Evolutionary conservation across 2,113 vertebrate genomes (phyloP).

Genomic region (Dasyornis broadbenti): DNA sequence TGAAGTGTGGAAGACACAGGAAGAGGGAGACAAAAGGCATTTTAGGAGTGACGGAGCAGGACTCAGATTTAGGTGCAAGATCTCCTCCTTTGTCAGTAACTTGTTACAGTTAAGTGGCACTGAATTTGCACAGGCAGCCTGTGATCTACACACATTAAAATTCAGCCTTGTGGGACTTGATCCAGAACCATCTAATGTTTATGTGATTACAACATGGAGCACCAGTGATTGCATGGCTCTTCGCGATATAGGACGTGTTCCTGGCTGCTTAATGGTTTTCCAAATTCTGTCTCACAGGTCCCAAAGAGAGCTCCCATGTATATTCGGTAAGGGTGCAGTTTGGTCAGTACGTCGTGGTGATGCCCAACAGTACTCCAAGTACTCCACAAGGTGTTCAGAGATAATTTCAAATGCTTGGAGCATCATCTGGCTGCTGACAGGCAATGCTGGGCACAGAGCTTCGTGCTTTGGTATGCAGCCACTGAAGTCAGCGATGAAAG

Average conservation of each 20-base stretch:
- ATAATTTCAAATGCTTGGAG: background rate
- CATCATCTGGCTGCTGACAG: background rate
- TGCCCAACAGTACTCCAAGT: background rate
- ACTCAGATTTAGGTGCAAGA: background rate
- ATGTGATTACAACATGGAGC: background rate
- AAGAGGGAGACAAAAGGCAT: background rate
- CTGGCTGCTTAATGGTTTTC: background rate
- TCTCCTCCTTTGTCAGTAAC: background rate
- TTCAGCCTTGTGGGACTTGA: rapidly evolving
- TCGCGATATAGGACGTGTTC: background rate
- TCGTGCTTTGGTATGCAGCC: background rate
- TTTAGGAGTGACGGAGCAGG: background rate
- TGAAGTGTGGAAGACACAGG: background rate
- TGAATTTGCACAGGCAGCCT: background rate
- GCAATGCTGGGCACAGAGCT: background rate
- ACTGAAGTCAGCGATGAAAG: background rate
- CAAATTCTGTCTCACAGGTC: background rate
- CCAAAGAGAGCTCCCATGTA: background rate
- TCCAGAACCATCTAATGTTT: background rate
- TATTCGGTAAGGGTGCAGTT: rapidly evolving
- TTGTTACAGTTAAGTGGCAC: rapidly evolving
- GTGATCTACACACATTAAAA: background rate
- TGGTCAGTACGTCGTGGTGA: background rate
- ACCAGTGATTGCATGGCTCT: background rate
- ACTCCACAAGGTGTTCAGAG: rapidly evolving